Base-by-base conservation (phyloP, 1,140 invertebrate species). In the Eufriesea mexicana region DNA sequence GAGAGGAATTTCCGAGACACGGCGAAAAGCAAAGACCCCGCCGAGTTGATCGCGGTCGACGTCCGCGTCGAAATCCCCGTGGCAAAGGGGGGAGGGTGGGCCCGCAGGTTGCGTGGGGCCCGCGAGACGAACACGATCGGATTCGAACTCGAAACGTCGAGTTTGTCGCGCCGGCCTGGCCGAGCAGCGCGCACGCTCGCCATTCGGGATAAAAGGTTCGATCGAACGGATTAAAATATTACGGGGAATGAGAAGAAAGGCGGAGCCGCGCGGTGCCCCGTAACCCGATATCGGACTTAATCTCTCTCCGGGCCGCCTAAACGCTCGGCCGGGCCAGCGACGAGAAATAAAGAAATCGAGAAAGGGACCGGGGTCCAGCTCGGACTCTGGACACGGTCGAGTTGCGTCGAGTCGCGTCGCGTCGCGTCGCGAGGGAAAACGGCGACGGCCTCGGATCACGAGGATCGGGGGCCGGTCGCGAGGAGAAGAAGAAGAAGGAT, bases 211-310 rank as follows among this genome's bases (percentile, higher is more conserved):
- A 92, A 93, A 93, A 90, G 89, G 85, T 92, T 91, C 90, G 91
- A 87, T 91, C 89, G 90, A 90, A 89, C 92, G 90, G 92, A 94
- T 94, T 93, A 94, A 93, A 93, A 94, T 93, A 93, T 92, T 92
- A 92, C 90, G 86, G 85, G 79, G 91, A 92, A 92, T 92, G 82
- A 84, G 86, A 90, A 88, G 89, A 92, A 92, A 93, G 89, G 89
- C 68, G 71, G 87, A 81, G 86, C 82, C 83, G 85, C 79, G 85
- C 81, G 89, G 70, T 85, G 79, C 71, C 84, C 80, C 79, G 88
- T 89, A 93, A 94, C 90, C 88, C 90, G 92, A 94, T 94, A 94
- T 92, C 90, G 86, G 85, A 82, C 86, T 91, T 89, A 91, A 92
- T n/a, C n/a, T 91, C 91, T 91, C 81, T 89, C 57, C 79, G 84